Evolutionary conservation across 2,888 invertebrate species (phyloP).

Genomic region (Lepeophtheirus nordmannii): DNA sequence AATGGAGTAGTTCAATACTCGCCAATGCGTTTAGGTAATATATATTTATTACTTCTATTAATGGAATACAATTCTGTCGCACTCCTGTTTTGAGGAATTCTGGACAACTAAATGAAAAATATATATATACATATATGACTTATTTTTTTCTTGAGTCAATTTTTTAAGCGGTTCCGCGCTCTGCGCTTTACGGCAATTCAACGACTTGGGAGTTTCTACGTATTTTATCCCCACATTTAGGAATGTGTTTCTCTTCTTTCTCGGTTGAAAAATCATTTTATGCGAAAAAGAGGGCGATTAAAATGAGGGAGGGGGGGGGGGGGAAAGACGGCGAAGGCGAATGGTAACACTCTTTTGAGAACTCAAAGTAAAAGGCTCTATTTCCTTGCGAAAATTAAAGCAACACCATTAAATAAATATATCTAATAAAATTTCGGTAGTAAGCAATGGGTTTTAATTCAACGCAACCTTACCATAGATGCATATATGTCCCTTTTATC

Average conservation of each 20-base stretch:
- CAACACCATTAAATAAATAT: too few relatives aligned
- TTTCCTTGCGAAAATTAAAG: too few relatives aligned
- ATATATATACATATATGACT: background rate
- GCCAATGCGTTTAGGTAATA: background rate
- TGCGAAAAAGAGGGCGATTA: slow-evolving; percentile 7
- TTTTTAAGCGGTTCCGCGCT: background rate
- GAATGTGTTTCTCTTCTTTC: background rate
- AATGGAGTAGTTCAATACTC: background rate
- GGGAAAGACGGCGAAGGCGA: too few relatives aligned
- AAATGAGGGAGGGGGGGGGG: too few relatives aligned
- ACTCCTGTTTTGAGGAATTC: background rate
- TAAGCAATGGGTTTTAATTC: too few relatives aligned
- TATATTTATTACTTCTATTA: background rate
- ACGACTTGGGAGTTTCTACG: background rate
- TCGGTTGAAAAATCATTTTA: background rate
- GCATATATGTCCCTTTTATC: too few relatives aligned
- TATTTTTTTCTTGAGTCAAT: background rate
- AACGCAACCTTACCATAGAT: too few relatives aligned
- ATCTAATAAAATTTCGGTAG: too few relatives aligned
- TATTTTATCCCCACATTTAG: too few relatives aligned
- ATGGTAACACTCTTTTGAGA: too few relatives aligned
- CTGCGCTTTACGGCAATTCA: background rate
- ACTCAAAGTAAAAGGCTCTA: too few relatives aligned
- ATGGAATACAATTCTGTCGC: background rate
- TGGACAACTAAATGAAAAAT: background rate